These are phyloP conservation scores for Dolichomitus sp. DNA, from an alignment of 2,888 invertebrate genomes.

Conservation along the genomic window DNA sequence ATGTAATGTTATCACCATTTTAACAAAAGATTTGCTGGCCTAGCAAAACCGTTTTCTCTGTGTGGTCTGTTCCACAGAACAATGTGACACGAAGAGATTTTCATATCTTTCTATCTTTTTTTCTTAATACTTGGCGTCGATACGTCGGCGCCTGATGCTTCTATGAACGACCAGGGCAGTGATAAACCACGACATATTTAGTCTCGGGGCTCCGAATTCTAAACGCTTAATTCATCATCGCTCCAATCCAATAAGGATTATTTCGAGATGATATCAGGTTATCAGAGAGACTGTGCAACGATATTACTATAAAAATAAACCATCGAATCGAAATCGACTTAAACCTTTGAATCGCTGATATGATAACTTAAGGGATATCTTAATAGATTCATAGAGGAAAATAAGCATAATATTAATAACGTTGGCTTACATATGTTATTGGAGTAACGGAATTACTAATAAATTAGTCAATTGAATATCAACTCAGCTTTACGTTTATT, in stretches of 20 bases:
- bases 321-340: no score
- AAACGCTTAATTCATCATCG: not conserved
- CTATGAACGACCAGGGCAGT: not conserved
- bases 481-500: not conserved
- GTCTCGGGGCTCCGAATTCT: not conserved
- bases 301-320: not conserved
- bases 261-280: not conserved
- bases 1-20: no score
- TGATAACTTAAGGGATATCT: not conserved
- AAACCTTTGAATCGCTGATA: not conserved
- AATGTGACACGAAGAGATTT: not conserved
- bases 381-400: not conserved
- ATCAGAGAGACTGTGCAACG: not conserved
- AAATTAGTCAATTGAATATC: not conserved
- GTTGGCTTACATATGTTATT: no score
- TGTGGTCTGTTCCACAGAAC: no score
- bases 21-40: no score
- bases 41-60: no score
- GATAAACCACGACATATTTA: not conserved
- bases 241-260: not conserved
- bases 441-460: no score
- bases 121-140: not conserved
- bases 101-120: not conserved
- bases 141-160: not conserved
- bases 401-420: no score